Evolutionary conservation across 2,888 invertebrate species (phyloP).

Genomic region (Campoletis raptor): DNA sequence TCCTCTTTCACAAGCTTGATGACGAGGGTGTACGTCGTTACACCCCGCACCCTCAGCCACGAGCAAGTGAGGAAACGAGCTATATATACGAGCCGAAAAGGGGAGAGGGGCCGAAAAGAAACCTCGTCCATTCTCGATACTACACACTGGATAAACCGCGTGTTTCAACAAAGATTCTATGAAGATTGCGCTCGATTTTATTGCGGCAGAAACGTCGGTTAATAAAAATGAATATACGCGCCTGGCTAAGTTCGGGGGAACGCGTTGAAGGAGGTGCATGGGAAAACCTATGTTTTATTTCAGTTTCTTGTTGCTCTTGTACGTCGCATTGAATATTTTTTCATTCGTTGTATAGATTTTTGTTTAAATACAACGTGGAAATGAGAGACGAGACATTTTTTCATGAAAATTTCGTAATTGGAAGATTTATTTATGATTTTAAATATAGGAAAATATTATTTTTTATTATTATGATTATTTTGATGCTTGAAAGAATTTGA

Average conservation of each 20-base stretch:
- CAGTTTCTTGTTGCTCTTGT: neutral
- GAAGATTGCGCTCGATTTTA: constrained; percentile 85
- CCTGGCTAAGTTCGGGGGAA: neutral
- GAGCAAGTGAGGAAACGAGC: constrained; percentile 64
- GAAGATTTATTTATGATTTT: neutral
- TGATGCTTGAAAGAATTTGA: neutral
- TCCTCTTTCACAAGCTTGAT: constrained; percentile 1
- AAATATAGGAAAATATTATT: neutral
- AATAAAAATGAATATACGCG: constrained; percentile 84
- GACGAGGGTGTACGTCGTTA: constrained; percentile 59
- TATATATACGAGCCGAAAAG: constrained; percentile 37
- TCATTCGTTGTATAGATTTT: neutral
- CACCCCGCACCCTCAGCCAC: constrained; percentile 43
- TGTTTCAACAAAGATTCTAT: constrained; percentile 85
- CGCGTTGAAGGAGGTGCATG: constrained; percentile 24
- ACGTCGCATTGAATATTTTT: neutral
- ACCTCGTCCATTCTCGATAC: constrained; percentile 79
- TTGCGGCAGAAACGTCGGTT: constrained; percentile 85
- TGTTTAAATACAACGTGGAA: neutral
- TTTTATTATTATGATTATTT: neutral
- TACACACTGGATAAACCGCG: constrained; percentile 78
- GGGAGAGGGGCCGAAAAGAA: constrained; percentile 64
- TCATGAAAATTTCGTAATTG: neutral
- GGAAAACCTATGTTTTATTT: constrained; percentile 43
- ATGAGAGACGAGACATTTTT: neutral